Conservation (phyloP, 2,888 invertebrate genomes). For the Schrankia costaestrigalis region DNA sequence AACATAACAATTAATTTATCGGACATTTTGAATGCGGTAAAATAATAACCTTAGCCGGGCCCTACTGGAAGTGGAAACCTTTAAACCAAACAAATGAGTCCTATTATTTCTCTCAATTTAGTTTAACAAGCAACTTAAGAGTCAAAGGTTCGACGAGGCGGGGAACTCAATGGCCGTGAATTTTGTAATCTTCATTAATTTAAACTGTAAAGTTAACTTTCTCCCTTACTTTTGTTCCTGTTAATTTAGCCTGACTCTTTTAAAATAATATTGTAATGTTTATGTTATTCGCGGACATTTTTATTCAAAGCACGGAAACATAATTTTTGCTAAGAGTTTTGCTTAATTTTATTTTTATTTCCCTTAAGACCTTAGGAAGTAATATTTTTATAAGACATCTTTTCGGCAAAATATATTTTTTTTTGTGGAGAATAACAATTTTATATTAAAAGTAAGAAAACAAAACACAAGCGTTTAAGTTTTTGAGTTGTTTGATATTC, state of each 20-base stretch:
- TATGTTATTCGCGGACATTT: constrained; percentile 22
- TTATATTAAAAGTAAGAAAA: too few species aligned
- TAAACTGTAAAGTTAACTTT: constrained; percentile 66
- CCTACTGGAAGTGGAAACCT: constrained; percentile 54
- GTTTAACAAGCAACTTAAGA: constrained; percentile 75
- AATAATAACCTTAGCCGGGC: constrained; percentile 52
- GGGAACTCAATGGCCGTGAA: constrained; percentile 77
- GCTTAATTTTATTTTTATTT: constrained; percentile 18
- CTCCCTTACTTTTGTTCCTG: constrained; percentile 56
- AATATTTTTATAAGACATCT: too few species aligned
- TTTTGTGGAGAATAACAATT: too few species aligned
- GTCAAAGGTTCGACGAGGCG: constrained; percentile 76
- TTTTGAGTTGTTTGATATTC: too few species aligned
- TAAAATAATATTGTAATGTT: constrained; percentile 32
- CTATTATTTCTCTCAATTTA: constrained; percentile 80
- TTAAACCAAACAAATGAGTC: constrained; percentile 76
- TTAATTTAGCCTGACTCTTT: constrained; percentile 45
- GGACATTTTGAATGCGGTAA: constrained; percentile 47
- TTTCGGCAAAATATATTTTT: too few species aligned
- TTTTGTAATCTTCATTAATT: constrained; percentile 80
- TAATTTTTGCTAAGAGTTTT: constrained; percentile 10
- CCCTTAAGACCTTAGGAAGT: constrained; percentile 1
- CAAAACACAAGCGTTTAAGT: too few species aligned
- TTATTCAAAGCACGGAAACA: constrained; percentile 25
- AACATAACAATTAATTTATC: constrained; percentile 20